Conservation (phyloP, 2,113 vertebrate genomes). For the Euleptes europaea region DNA sequence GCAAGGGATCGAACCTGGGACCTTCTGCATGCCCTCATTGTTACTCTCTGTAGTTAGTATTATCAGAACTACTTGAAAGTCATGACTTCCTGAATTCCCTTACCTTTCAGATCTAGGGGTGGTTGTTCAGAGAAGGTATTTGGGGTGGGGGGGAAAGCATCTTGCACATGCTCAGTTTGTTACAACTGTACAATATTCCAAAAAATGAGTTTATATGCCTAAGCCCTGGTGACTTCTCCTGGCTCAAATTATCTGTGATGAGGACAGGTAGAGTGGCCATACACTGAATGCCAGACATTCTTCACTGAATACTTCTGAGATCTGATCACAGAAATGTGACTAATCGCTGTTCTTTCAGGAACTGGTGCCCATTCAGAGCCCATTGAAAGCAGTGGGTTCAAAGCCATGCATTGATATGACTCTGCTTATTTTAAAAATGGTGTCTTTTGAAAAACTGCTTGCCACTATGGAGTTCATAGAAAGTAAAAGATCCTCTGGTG, state of each 20-base stretch:
- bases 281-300: background rate
- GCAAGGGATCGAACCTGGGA: too few species aligned
- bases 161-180: background rate
- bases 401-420: background rate
- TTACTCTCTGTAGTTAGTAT: background rate
- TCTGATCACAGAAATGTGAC: constrained; percentile 1
- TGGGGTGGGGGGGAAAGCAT: background rate
- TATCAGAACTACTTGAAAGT: background rate
- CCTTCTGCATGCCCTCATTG: too few species aligned
- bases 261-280: background rate
- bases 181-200: background rate
- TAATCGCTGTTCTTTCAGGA: background rate
- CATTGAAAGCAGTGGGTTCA: background rate
- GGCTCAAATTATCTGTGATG: background rate
- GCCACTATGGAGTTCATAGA: background rate
- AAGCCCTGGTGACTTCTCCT: background rate
- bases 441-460: constrained; percentile 9
- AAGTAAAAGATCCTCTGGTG: background rate
- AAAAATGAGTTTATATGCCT: background rate
- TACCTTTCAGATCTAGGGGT: background rate
- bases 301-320: background rate
- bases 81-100: background rate
- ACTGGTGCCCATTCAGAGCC: background rate
- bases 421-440: background rate
- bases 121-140: background rate